Base-by-base conservation (phyloP, 2,113 vertebrate species). In the Cervus canadensis region DNA sequence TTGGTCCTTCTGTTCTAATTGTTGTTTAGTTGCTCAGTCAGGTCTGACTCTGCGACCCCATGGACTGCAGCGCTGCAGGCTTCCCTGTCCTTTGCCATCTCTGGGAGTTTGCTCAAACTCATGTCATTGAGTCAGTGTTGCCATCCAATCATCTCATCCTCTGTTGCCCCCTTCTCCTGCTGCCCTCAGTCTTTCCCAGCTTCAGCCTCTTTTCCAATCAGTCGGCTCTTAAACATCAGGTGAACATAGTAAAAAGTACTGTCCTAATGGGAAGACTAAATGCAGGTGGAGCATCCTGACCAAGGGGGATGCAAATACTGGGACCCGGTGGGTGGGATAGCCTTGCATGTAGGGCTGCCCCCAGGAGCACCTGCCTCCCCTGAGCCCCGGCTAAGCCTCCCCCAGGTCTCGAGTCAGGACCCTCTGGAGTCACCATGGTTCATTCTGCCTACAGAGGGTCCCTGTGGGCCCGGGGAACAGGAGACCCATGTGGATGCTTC, bases 311-410 rank as follows among this genome's bases (percentile, higher is more conserved):
- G 82, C 11, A 50, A 52, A 28, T 2, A 17, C 54, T 2, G 40
- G 83, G 82, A 11, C 12, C 11, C 1, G 0, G 71, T 74, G 71
- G 23, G 71, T 9, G 23, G 82, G 15, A 10, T 0, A 3, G 82
- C 15, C 33, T 21, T 9, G 16, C 25, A 7, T 17, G 19, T 28
- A 64, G 81, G 50, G 60, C 16, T 14, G 30, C 30, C 40, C 14
- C 81, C 8, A 43, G 64, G 36, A 30, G 30, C 82, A 2, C 9
- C 40, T 33, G 13, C 21, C 9, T 30, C 14, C 5, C 28, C 13
- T 8, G 33, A 64, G 2, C 25, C 33, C 7, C 1, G 1, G 3
- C 40, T 0, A 2, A 78, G 30, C 11, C 76, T 56, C 19, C 9
- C 16, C 11, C 43, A 11, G 7, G 4, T 3, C 17, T 28, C 9